Percentiles rank a stretch among this genome's conserved stretches.
phyloP scores from a whole-genome alignment of 2,113 vertebrate species.

The Delphinapterus leucas region DNA sequence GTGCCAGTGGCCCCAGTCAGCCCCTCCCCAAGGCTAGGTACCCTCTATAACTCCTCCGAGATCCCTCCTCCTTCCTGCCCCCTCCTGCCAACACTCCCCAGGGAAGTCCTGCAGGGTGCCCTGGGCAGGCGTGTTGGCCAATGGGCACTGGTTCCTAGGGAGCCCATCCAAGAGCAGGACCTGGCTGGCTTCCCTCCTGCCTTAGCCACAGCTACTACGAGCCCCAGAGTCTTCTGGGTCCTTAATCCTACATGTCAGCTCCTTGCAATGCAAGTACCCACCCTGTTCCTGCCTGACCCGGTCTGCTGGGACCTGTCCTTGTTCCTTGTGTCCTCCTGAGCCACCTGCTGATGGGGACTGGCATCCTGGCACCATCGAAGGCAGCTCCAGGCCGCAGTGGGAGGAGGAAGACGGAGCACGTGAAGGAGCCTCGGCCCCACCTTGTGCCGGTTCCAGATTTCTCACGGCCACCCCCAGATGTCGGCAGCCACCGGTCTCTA shows the following conservation, averaged over 20 bases:
- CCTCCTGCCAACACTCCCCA: not conserved
- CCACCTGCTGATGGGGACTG: too few relatives aligned
- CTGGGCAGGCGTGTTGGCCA: not conserved
- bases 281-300: not conserved
- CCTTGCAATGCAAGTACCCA: not conserved
- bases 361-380: not conserved
- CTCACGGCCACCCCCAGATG: not conserved
- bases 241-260: not conserved
- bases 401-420: not conserved
- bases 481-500: not conserved
- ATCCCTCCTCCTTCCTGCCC: not conserved
- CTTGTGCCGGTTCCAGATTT: fast-evolving
- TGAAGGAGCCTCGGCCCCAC: not conserved
- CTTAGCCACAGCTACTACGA: not conserved
- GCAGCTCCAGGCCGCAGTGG: fast-evolving
- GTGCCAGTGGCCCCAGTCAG: not conserved
- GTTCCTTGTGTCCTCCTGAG: not conserved
- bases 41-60: not conserved
- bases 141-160: not conserved
- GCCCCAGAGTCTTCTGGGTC: not conserved
- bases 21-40: not conserved
- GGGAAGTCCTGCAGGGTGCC: not conserved
- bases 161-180: not conserved
- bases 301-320: not conserved
- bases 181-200: not conserved